phyloP scores from a whole-genome alignment of 1,140 invertebrate genomes.

The Venustaconcha ellipsiformis region DNA sequence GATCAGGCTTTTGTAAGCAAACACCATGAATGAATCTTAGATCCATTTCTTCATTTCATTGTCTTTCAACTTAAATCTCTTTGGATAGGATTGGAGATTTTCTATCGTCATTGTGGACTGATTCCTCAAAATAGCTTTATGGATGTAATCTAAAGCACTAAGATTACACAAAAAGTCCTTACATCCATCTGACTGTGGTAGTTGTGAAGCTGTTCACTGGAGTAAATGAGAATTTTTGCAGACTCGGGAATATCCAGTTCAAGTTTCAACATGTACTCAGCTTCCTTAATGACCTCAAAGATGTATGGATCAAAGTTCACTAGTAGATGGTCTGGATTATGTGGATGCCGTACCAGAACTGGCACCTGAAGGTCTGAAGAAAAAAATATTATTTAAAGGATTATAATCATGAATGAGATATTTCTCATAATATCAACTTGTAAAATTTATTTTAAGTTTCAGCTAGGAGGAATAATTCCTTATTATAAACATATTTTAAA shows the following conservation, averaged over 20 bases:
- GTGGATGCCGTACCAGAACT: slow-evolving; percentile 52
- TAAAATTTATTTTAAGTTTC: background rate
- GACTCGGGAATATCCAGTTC: slow-evolving; percentile 85
- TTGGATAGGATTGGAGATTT: background rate
- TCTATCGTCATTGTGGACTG: background rate
- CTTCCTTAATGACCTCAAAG: slow-evolving; percentile 80
- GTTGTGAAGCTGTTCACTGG: slow-evolving; percentile 70
- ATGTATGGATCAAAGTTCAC: slow-evolving; percentile 66
- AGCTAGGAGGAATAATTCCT: no score
- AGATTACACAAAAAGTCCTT: slow-evolving; percentile 15
- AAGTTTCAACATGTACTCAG: slow-evolving; percentile 87
- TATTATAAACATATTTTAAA: no score
- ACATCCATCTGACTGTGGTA: slow-evolving; percentile 85
- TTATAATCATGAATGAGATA: background rate
- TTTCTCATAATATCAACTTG: background rate
- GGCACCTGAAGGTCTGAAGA: slow-evolving; percentile 57
- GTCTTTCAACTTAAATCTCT: slow-evolving; percentile 1
- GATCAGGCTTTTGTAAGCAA: no score
- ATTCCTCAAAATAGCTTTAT: background rate
- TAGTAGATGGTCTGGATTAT: slow-evolving; percentile 53
- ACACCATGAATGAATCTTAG: no score
- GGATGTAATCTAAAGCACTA: background rate
- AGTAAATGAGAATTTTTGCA: slow-evolving; percentile 83
- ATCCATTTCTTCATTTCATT: no score
- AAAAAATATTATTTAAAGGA: slow-evolving; percentile 6